phyloP scores from a whole-genome alignment of 2,797 vertebrate genomes.

The Podarcis siculus region DNA sequence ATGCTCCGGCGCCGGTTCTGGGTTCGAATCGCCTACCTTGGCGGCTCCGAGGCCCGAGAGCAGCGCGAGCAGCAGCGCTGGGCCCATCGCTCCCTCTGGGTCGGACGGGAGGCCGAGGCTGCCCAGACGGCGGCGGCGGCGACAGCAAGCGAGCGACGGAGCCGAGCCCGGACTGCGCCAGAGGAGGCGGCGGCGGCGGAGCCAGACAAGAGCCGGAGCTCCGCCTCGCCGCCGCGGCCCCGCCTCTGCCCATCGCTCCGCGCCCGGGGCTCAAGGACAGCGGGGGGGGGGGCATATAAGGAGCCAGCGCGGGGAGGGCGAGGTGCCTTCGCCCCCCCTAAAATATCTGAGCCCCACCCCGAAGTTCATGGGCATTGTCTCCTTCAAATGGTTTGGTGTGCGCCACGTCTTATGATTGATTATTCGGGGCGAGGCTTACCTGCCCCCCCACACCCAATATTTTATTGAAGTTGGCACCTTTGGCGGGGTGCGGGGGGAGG shows the following conservation, averaged over 20 bases:
- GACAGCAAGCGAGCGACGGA: constrained; percentile 28
- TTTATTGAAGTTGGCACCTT: too few species aligned
- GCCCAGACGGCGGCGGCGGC: constrained; percentile 32
- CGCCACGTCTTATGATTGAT: too few species aligned
- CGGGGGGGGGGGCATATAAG: too few species aligned
- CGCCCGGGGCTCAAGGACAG: not conserved
- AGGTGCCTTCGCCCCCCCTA: too few species aligned
- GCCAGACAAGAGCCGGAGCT: not conserved
- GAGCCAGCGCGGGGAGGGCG: too few species aligned
- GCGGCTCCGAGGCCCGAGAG: constrained; percentile 32
- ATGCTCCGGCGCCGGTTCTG: not conserved
- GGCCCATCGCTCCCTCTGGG: constrained; percentile 28
- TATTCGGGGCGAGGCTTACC: too few species aligned
- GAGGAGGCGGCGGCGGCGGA: too few species aligned
- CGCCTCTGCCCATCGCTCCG: not conserved
- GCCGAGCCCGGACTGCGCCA: constrained; percentile 21
- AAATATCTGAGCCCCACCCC: too few species aligned
- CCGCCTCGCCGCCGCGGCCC: not conserved
- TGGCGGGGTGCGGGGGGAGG: too few species aligned
- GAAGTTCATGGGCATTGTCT: too few species aligned
- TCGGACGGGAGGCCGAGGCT: constrained; percentile 20
- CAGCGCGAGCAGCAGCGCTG: constrained; percentile 36
- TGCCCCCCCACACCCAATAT: too few species aligned
- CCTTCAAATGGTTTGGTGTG: too few species aligned
- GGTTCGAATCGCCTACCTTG: constrained; percentile 22